Evolutionary conservation across 2,113 vertebrate species (phyloP).

Genomic region (Tauraco erythrolophus): DNA sequence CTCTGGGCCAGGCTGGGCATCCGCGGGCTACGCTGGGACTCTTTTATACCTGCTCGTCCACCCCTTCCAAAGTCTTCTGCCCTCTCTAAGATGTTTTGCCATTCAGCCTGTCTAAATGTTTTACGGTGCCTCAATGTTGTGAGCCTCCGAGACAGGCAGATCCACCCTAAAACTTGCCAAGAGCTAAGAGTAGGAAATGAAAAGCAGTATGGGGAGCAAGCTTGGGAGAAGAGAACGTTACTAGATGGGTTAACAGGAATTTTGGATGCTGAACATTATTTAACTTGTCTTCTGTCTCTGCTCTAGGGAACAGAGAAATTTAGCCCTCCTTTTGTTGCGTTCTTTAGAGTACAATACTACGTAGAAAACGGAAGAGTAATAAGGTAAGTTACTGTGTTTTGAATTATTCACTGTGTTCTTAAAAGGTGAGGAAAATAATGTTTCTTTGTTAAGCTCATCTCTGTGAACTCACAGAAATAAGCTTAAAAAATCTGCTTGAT

Average conservation of each 20-base stretch:
- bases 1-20: neutral
- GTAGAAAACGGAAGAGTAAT: conserved; percentile 89
- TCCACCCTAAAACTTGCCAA: neutral
- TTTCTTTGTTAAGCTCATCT: neutral
- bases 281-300: neutral
- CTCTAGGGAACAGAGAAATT: conserved; percentile 78
- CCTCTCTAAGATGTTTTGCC: neutral
- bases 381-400: conserved; percentile 73
- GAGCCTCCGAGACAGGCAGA: neutral
- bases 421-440: neutral
- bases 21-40: neutral
- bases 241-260: neutral
- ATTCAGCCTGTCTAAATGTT: neutral
- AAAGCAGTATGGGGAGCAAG: neutral
- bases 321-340: conserved; percentile 81
- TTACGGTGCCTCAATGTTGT: neutral
- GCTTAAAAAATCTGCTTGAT: neutral
- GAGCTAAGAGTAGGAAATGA: neutral
- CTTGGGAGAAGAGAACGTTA: neutral
- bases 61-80: neutral
- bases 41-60: neutral
- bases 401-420: neutral
- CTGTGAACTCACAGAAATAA: neutral
- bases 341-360: conserved; percentile 89
- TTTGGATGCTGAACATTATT: neutral